Evolutionary conservation across 2,113 vertebrate genomes (phyloP).

Genomic region (Colius striatus): DNA sequence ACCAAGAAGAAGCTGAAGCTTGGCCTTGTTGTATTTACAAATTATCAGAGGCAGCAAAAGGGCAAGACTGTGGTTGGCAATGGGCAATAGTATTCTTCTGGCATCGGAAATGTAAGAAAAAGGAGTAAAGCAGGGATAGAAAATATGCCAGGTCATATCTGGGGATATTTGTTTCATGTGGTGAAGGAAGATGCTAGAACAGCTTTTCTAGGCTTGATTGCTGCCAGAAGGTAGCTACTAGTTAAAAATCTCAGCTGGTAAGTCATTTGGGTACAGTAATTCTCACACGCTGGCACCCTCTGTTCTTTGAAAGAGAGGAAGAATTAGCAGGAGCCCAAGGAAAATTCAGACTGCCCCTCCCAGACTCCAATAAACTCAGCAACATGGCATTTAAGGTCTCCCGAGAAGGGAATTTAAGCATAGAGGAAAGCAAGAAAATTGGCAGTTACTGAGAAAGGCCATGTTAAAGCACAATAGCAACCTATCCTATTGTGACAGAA

Average conservation of each 20-base stretch:
- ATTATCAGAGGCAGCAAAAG: background rate
- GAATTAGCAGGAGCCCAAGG: background rate
- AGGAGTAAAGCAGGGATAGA: background rate
- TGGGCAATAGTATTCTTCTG: background rate
- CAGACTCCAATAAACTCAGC: background rate
- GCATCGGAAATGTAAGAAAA: background rate
- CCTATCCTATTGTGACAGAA: background rate
- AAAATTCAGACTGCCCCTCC: background rate
- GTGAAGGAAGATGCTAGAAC: background rate
- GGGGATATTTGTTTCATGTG: background rate
- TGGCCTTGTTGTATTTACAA: background rate
- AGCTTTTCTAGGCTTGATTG: background rate
- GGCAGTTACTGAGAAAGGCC: background rate
- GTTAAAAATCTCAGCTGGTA: constrained; percentile 38
- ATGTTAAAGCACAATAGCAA: constrained; percentile 16
- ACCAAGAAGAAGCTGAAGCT: background rate
- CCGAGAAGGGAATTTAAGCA: background rate
- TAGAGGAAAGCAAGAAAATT: background rate
- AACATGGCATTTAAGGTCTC: background rate
- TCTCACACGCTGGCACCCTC: background rate
- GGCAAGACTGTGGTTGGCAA: background rate
- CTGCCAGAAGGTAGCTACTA: background rate
- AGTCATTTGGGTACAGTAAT: background rate
- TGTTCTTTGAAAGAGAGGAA: background rate
- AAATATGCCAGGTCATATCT: background rate